Conservation (phyloP, 30 jellyfish, hydroid and myxozoan species). For the Sanderia malayensis region DNA sequence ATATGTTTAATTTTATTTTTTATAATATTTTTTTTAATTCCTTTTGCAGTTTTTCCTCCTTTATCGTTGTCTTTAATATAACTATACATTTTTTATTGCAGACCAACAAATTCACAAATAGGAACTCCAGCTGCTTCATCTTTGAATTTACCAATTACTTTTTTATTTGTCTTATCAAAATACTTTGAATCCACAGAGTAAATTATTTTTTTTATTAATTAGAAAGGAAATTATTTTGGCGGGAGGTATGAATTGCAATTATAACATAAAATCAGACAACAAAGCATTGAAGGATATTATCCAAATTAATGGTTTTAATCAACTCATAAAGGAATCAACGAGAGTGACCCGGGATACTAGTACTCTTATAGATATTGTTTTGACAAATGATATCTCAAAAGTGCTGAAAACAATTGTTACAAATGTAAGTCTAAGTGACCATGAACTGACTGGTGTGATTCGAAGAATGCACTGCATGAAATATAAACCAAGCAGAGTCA, state of each 20-base stretch:
- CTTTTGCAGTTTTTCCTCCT: conserved; percentile 49
- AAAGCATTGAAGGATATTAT: conserved; percentile 10
- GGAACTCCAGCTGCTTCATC: conserved; percentile 48
- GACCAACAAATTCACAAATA: conserved; percentile 50
- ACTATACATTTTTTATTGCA: conserved; percentile 49
- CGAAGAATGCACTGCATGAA: conserved; percentile 16
- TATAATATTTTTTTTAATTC: conserved; percentile 41
- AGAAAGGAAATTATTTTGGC: conserved; percentile 4
- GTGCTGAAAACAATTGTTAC: conserved; percentile 2
- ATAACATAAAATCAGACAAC: neutral
- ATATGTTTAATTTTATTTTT: conserved; percentile 17
- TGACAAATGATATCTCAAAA: neutral
- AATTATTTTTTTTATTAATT: no score
- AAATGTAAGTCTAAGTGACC: conserved; percentile 22
- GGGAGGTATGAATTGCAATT: conserved; percentile 16
- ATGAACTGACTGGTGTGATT: neutral
- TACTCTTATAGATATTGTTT: neutral
- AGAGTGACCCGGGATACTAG: conserved; percentile 1
- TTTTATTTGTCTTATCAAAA: conserved; percentile 24
- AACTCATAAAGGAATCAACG: neutral
- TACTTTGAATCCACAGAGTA: neutral
- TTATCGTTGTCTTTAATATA: conserved; percentile 14
- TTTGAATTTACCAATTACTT: conserved; percentile 47
- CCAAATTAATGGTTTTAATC: conserved; percentile 2
- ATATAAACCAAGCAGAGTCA: conserved; percentile 13